These are phyloP conservation scores for Bryconaethiops microstoma DNA, from an alignment of 2,797 vertebrate genomes.

Conservation along the genomic window DNA sequence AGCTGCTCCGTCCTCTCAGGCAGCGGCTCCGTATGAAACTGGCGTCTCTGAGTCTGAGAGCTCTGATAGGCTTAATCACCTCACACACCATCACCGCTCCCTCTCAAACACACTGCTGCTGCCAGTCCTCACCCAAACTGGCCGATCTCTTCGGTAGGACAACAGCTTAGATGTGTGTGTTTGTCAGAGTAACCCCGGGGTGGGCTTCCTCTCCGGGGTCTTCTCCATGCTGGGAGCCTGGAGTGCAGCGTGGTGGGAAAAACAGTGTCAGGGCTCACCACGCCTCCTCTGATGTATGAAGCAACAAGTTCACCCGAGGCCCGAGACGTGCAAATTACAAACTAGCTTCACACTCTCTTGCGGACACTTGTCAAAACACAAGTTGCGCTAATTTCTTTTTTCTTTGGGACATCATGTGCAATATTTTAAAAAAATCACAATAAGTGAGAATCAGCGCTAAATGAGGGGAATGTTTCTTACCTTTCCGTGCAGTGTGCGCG, in stretches of 20 bases:
- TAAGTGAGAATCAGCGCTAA: too few relatives aligned
- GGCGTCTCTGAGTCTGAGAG: constrained; percentile 90
- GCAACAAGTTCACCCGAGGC: constrained; percentile 35
- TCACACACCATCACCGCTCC: constrained; percentile 63
- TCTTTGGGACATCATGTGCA: too few relatives aligned
- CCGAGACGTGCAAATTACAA: background rate
- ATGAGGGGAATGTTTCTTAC: constrained; percentile 25
- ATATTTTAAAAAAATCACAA: too few relatives aligned
- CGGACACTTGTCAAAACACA: constrained; percentile 18
- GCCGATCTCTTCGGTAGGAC: too few relatives aligned
- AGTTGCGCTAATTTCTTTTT: too few relatives aligned
- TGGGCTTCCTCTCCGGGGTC: too few relatives aligned
- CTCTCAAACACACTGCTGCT: background rate
- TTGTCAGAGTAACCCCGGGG: background rate
- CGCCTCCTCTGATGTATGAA: constrained; percentile 17
- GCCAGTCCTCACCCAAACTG: background rate
- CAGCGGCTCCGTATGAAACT: constrained; percentile 68
- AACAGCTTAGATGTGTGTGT: too few relatives aligned
- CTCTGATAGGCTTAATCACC: constrained; percentile 82
- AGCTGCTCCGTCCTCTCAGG: constrained; percentile 37
- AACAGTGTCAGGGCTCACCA: background rate
- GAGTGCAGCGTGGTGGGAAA: too few relatives aligned
- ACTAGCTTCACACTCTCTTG: too few relatives aligned
- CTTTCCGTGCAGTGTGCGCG: background rate
- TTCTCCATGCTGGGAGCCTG: too few relatives aligned